These are phyloP conservation scores for Rhingia rostrata DNA, from an alignment of 2,888 invertebrate genomes.

Conservation along the genomic window DNA sequence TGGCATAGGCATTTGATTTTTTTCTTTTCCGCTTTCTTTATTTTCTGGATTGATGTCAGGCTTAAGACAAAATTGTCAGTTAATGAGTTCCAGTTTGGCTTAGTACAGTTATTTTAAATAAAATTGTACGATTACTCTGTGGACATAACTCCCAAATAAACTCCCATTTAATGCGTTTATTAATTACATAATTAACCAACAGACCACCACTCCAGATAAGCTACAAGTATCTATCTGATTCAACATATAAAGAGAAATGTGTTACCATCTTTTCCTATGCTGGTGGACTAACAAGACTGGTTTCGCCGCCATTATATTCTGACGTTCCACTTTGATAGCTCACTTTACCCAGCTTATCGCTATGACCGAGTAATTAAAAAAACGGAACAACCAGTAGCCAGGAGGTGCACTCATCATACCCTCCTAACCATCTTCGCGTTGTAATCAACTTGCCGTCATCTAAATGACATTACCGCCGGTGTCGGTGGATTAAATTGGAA, in stretches of 20 bases:
- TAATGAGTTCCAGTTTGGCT: no score
- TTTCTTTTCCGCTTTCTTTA: no score
- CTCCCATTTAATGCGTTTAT: conserved; percentile 3
- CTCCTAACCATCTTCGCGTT: conserved; percentile 1
- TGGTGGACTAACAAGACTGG: neutral
- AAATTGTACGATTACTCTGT: neutral
- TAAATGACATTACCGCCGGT: conserved; percentile 45
- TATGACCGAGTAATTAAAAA: conserved; percentile 41
- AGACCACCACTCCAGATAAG: conserved; percentile 19
- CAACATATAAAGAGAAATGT: neutral
- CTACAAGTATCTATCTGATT: conserved; percentile 29
- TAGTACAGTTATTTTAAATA: neutral
- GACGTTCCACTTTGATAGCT: conserved; percentile 43
- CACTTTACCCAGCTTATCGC: conserved; percentile 29
- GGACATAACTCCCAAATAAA: neutral
- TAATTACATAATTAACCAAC: conserved; percentile 24
- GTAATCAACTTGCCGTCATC: conserved; percentile 48
- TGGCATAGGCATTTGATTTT: no score
- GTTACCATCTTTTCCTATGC: neutral
- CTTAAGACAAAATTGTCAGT: no score
- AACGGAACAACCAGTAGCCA: conserved; percentile 47
- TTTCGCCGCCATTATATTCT: neutral
- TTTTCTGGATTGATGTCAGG: no score
- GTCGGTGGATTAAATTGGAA: neutral
- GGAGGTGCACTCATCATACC: neutral